phyloP scores from a whole-genome alignment of 2,888 invertebrate species.

The Spicauda simplicius region DNA sequence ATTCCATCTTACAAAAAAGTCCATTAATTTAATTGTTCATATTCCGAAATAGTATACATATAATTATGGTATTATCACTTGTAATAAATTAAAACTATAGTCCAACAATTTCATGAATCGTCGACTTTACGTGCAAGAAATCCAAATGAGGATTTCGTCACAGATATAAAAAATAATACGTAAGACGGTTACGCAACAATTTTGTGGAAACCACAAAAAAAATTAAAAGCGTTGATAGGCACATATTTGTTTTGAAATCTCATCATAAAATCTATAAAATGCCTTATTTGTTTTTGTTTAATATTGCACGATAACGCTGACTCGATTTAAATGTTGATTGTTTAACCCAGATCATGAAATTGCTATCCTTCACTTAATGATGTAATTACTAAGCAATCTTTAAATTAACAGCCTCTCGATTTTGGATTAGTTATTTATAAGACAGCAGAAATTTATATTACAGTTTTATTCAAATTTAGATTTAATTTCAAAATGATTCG shows the following conservation, averaged over 20 bases:
- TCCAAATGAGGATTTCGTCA: not conserved
- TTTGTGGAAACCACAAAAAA: conserved; percentile 6
- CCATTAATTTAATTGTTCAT: not conserved
- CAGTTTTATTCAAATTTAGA: not conserved
- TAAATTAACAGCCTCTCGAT: not conserved
- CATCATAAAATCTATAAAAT: conserved; percentile 4
- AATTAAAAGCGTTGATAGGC: conserved; percentile 3
- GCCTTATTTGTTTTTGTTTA: conserved; percentile 36
- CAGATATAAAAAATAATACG: not conserved
- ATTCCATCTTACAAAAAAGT: not conserved
- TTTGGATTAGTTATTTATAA: not conserved
- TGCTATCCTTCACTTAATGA: conserved; percentile 13
- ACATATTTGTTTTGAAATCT: conserved; percentile 11
- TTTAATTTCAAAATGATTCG: too few species aligned
- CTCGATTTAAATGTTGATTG: conserved; percentile 41
- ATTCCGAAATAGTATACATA: too few species aligned
- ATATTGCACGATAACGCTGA: conserved; percentile 29
- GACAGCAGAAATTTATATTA: not conserved
- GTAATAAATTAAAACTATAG: too few species aligned
- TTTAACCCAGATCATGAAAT: conserved; percentile 58
- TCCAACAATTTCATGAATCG: conserved; percentile 1
- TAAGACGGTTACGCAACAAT: not conserved
- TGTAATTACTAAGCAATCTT: not conserved
- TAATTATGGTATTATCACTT: too few species aligned
- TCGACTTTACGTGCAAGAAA: not conserved